Evolutionary conservation across 2,797 vertebrate species (phyloP).

Genomic region (Poeciliopsis infans): DNA sequence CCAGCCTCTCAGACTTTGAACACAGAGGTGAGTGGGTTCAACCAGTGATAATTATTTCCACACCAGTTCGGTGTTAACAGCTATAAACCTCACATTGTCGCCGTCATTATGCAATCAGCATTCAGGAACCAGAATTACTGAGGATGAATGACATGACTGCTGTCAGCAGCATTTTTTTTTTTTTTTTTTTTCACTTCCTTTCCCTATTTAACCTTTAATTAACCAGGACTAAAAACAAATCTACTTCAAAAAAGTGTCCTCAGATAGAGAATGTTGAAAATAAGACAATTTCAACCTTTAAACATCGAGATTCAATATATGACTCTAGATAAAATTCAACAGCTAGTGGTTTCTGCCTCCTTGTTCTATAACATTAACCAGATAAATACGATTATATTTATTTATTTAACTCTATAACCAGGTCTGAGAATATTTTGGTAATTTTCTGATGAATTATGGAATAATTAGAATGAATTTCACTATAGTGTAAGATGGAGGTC

Average conservation of each 20-base stretch:
- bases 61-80: constrained; percentile 39
- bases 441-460: too few relatives aligned
- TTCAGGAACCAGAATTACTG: constrained; percentile 42
- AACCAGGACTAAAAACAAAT: neutral
- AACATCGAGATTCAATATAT: neutral
- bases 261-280: neutral
- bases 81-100: constrained; percentile 7
- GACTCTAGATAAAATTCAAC: neutral
- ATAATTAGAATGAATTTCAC: too few relatives aligned
- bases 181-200: neutral
- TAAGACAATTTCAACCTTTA: neutral
- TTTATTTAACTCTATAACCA: too few relatives aligned
- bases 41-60: constrained; percentile 44
- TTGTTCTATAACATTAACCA: neutral
- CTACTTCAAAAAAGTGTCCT: neutral
- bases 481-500: too few relatives aligned
- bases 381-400: too few relatives aligned
- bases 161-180: neutral
- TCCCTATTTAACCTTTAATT: neutral
- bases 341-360: neutral
- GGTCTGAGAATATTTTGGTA: too few relatives aligned
- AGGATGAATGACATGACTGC: neutral
- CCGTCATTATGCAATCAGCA: constrained; percentile 24
- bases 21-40: constrained; percentile 50
- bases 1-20: constrained; percentile 70